These are phyloP conservation scores for Drosophila willistoni DNA, from an alignment of 1,140 invertebrate genomes.

Conservation along the genomic window DNA sequence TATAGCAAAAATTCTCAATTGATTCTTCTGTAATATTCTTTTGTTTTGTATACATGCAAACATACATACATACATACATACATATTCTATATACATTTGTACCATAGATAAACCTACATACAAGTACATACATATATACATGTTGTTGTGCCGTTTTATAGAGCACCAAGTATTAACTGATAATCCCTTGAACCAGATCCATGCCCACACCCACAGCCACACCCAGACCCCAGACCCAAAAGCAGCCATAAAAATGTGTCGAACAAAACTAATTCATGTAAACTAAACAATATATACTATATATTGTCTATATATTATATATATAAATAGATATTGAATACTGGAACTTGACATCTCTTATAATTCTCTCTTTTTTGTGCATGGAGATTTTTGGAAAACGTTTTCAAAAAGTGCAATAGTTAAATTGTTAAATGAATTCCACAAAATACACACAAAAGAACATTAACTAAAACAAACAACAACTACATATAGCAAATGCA, in stretches of 20 bases:
- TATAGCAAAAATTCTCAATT: constrained; percentile 72
- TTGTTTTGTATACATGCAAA: constrained; percentile 60
- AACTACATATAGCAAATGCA: constrained; percentile 80
- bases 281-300: constrained; percentile 40
- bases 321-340: constrained; percentile 48
- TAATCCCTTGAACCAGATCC: constrained; percentile 10
- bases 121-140: constrained; percentile 32
- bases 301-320: constrained; percentile 46
- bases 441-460: constrained; percentile 52
- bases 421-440: constrained; percentile 77
- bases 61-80: not conserved
- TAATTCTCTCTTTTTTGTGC: constrained; percentile 58
- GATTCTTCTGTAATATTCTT: constrained; percentile 66
- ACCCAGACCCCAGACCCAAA: constrained; percentile 16
- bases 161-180: constrained; percentile 60
- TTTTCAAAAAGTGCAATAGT: constrained; percentile 68
- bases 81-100: constrained; percentile 33
- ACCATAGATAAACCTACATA: constrained; percentile 58
- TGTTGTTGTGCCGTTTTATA: constrained; percentile 49
- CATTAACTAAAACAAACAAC: constrained; percentile 46
- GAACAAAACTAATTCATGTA: constrained; percentile 54
- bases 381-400: constrained; percentile 52
- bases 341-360: constrained; percentile 54
- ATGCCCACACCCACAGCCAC: constrained; percentile 16
- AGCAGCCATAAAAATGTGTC: constrained; percentile 42